Base-by-base conservation (phyloP, 2,888 invertebrate genomes). In the Mimumesa dahlbomi region DNA sequence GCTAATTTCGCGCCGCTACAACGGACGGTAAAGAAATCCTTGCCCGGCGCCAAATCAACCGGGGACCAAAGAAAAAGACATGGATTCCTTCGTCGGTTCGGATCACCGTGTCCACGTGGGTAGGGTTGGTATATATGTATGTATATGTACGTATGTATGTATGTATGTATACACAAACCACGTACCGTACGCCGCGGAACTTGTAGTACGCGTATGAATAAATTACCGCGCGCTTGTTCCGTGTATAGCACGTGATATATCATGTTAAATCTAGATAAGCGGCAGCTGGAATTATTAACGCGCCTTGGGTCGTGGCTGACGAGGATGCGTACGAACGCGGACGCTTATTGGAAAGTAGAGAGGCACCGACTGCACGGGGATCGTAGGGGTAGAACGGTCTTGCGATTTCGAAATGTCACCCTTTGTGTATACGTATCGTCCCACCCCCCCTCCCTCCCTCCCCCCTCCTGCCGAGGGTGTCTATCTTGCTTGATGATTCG, bases 281-380 rank as follows among this genome's bases (percentile, higher is more conserved):
- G 22, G 48, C 29, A 34, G 48, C 18, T 14, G 14, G 61, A 74
- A 77, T 77, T 77, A 72, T 77, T 75, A 75, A 77, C 73, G 57
- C 42, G 67, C 62, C 21, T n/a, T 45, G 52, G 48, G 9, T 29
- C 25, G 36, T 31, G 42, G 31, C 21, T 57, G 46, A 45, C 64
- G 36, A 21, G 46, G 49, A 54, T 31, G 18, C 11, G 52, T 40
- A 14, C 22, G 29, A 46, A 46, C 45, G 52, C 14, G 46, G 18
- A 34, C 46, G 46, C 21, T 59, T 53, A 53, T 25, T 52, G 54
- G 52, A 64, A 57, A 61, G 46, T 46, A 31, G 38, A 22, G 11
- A 45, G n/a, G 22, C 22, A 13, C 22, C 18, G n/a, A 4, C 36
- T 53, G 53, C 36, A 29, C n/a, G n/a, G 29, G 29, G 29, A 19